Base-by-base conservation (phyloP, 2,797 vertebrate genomes). In the Chrysocyon brachyurus region DNA sequence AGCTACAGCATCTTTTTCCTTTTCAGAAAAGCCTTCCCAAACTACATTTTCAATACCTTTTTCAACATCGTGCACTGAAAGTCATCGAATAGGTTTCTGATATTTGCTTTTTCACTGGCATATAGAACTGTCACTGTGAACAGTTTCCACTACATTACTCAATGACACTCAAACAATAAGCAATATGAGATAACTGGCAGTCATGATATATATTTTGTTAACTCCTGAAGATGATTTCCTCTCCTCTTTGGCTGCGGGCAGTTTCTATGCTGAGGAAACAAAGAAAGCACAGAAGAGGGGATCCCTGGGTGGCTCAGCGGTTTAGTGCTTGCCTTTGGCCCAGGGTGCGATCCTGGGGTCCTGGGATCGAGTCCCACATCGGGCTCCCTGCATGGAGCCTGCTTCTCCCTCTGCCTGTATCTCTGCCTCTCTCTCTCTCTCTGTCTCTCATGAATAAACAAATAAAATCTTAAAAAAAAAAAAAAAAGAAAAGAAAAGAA, bases 41-140 rank as follows among this genome's bases (percentile, higher is more conserved):
- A 82, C 52, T 85, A 36, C 40, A 78, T 46, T 97, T 89, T 81
- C 75, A 85, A 63, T 56, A 77, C 9, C 16, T 56, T 52, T 87
- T 90, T 49, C 59, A 85, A 81, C 12, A 57, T 78, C 6, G 46
- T 77, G 40, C 54, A 57, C 33, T 40, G 61, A 89, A 94, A 66
- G 86, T 90, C 78, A 96, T 1, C 0, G 21, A 72, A 77, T 66
- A 84, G 24, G 70, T 94, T 81, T 90, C 40, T 64, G 61, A 82
- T 56, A 84, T 28, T 52, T 96, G 66, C 68, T 87, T 78, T 66
- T 84, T 87, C 36, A 49, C 0, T 92, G 90, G 59, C 64, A 88
- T 11, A 26, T 22, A 84, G 12, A 86, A 88, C n/a, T 70, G 77
- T 90, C 85, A 68, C 8, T 72, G 40, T n/a, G 49, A 94, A 90